Conservation (phyloP, 2,113 vertebrate genomes). For the Plecotus auritus region DNA sequence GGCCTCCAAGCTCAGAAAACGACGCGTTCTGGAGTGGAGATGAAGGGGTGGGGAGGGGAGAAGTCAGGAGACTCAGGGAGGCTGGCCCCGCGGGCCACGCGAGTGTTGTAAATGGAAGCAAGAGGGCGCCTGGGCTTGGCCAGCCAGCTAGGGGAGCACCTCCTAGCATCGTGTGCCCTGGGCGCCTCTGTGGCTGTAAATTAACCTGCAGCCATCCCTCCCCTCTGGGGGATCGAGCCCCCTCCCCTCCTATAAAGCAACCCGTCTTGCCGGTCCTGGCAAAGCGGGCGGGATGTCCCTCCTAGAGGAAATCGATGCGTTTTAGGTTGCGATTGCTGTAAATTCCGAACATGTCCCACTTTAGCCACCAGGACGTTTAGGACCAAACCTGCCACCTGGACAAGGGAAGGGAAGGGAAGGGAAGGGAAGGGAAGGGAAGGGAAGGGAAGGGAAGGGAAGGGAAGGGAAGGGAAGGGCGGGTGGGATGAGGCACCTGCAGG, state of each 20-base stretch:
- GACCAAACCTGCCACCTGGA: background rate
- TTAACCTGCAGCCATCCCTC: background rate
- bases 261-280: fast-evolving
- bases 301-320: background rate
- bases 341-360: background rate
- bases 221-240: background rate
- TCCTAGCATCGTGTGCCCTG: fast-evolving
- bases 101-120: background rate
- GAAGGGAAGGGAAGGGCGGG: no score
- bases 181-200: background rate
- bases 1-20: background rate
- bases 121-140: fast-evolving
- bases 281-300: background rate
- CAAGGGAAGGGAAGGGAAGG: no score
- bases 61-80: fast-evolving
- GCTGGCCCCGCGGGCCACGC: fast-evolving
- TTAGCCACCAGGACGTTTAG: fast-evolving
- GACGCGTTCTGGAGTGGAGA: background rate
- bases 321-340: background rate
- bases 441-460: no score
- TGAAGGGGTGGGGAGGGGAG: background rate
- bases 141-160: fast-evolving
- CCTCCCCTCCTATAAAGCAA: no score
- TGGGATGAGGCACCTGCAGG: fast-evolving
- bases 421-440: no score